These are phyloP conservation scores for Microtus montanus DNA, from an alignment of 2,113 vertebrate genomes.

Conservation along the genomic window DNA sequence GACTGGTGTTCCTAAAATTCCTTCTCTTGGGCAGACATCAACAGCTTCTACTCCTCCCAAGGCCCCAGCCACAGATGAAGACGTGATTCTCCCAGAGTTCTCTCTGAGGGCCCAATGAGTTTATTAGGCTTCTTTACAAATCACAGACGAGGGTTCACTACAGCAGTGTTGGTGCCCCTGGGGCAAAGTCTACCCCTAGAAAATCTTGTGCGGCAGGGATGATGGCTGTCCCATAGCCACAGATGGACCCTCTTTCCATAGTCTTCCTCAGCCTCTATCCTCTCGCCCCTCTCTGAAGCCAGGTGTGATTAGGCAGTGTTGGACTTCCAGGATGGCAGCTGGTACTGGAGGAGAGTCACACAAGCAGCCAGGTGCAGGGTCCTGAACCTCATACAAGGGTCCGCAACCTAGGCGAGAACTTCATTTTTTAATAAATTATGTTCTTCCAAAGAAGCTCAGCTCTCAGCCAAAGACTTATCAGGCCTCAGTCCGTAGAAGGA, in stretches of 20 bases:
- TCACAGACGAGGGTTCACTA: background rate
- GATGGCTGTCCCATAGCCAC: background rate
- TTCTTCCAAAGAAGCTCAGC: background rate
- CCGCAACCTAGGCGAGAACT: background rate
- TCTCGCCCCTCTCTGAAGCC: background rate
- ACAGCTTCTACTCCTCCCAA: background rate
- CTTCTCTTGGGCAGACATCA: background rate
- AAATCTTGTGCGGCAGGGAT: too few relatives aligned
- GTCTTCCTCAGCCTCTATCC: background rate
- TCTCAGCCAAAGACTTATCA: background rate
- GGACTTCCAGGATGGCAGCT: background rate
- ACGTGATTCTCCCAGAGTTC: background rate
- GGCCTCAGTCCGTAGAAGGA: background rate
- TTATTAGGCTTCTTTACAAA: background rate
- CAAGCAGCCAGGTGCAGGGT: background rate
- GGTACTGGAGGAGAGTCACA: background rate
- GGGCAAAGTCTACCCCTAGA: background rate
- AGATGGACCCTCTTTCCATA: background rate
- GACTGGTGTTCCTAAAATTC: background rate
- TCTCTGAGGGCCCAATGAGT: background rate
- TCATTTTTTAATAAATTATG: background rate
- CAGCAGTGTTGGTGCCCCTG: background rate
- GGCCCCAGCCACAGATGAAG: background rate
- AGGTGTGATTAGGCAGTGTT: background rate
- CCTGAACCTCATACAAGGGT: background rate